A percentile compares a stretch with the other conserved stretches of the same genome.
Evolutionary conservation across 2,797 vertebrate species (phyloP).

Genomic region (Cottoperca gobio): DNA sequence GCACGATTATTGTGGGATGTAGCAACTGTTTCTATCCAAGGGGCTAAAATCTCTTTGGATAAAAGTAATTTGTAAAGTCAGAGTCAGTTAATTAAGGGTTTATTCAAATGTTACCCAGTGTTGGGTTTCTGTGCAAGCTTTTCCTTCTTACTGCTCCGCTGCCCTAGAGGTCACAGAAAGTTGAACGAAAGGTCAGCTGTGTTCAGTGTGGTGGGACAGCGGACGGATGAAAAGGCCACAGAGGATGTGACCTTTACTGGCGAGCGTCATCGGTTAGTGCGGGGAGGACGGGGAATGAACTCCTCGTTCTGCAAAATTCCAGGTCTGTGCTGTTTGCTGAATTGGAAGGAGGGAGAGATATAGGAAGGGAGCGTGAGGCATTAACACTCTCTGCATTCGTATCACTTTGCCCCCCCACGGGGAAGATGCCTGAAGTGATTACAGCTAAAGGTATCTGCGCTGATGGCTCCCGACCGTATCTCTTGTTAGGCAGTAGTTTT

Average conservation of each 20-base stretch:
- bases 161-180: conserved; percentile 63
- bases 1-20: conserved; percentile 15
- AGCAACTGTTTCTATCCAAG: background rate
- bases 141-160: conserved; percentile 15
- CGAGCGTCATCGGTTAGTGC: conserved; percentile 12
- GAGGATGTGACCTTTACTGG: conserved; percentile 70
- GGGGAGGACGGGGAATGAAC: conserved; percentile 4
- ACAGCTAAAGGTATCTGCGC: conserved; percentile 6
- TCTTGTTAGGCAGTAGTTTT: conserved; percentile 10
- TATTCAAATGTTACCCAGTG: conserved; percentile 32
- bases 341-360: conserved; percentile 5
- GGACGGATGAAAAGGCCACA: conserved; percentile 69
- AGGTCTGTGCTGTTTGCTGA: conserved; percentile 10
- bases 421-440: conserved; percentile 14
- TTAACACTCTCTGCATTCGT: background rate
- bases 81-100: background rate
- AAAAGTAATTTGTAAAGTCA: conserved; percentile 1
- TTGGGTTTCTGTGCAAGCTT: conserved; percentile 27
- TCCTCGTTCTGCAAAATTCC: conserved; percentile 35
- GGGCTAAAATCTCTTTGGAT: conserved; percentile 1
- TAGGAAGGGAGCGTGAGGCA: background rate
- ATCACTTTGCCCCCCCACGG: no score
- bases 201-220: conserved; percentile 58
- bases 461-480: background rate
- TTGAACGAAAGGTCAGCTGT: conserved; percentile 73